These are phyloP conservation scores for Acrocephalus kingi DNA, from an alignment of 2,113 vertebrate genomes.

Conservation along the genomic window DNA sequence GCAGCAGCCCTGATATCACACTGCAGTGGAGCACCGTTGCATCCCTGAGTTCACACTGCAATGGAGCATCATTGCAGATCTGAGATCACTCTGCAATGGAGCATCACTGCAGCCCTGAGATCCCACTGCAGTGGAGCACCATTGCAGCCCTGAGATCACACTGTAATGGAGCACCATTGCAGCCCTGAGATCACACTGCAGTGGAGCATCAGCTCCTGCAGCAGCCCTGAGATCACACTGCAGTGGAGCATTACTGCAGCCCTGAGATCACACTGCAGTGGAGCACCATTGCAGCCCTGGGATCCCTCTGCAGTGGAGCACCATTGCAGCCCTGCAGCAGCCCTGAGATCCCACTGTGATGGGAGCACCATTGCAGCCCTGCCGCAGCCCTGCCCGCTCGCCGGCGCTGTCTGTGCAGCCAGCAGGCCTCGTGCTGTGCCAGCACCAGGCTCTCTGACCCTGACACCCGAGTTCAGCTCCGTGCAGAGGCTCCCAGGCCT, in stretches of 20 bases:
- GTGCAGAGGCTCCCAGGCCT: background rate
- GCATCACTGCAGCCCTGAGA: background rate
- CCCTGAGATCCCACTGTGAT: too few species aligned
- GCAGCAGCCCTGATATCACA: too few species aligned
- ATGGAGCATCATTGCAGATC: too few species aligned
- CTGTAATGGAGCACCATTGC: too few species aligned
- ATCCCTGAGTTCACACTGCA: too few species aligned
- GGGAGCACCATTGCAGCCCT: too few species aligned
- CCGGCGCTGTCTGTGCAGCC: background rate
- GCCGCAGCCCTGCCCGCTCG: background rate
- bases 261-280: background rate
- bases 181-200: background rate
- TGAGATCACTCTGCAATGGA: background rate
- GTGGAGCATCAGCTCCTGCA: too few species aligned
- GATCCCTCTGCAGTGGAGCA: rapidly evolving
- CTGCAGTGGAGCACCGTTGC: too few species aligned
- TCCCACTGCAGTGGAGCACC: too few species aligned
- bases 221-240: too few species aligned
- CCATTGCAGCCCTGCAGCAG: background rate
- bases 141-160: too few species aligned
- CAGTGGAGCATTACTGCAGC: too few species aligned
- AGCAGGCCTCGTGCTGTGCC: background rate
- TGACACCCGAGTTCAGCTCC: background rate
- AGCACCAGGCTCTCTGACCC: background rate
- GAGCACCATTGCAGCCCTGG: background rate